phyloP scores from a whole-genome alignment of 1,140 invertebrate species.

The Alviniconcha marisindica region DNA sequence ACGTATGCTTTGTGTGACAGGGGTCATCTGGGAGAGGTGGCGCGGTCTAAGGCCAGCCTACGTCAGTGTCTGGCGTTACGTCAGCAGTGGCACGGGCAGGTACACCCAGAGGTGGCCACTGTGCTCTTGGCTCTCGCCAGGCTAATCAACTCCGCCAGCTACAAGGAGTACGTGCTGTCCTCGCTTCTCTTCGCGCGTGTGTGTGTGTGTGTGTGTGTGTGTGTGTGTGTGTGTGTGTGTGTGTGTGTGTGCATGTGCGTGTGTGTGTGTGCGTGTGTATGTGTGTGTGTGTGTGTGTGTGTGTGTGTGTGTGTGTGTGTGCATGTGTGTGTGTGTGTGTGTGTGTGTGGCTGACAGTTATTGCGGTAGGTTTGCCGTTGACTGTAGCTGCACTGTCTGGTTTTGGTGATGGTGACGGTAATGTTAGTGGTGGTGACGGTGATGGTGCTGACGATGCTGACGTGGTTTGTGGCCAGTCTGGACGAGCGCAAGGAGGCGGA shows the following conservation, averaged over 20 bases:
- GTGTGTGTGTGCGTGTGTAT: background rate
- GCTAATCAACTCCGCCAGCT: constrained; percentile 47
- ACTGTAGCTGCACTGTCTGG: too few relatives aligned
- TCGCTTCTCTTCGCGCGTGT: background rate
- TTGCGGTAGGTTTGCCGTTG: too few relatives aligned
- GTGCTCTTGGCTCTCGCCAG: constrained; percentile 52
- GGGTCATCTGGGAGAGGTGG: constrained; percentile 57
- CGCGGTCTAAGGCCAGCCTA: constrained; percentile 59
- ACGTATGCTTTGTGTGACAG: too few relatives aligned
- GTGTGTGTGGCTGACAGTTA: too few relatives aligned
- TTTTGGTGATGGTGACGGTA: too few relatives aligned
- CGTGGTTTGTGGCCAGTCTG: background rate
- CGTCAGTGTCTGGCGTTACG: constrained; percentile 57
- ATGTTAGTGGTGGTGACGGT: too few relatives aligned
- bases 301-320: too few relatives aligned
- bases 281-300: too few relatives aligned
- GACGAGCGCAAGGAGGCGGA: constrained; percentile 50
- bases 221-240: background rate
- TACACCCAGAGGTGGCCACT: constrained; percentile 67
- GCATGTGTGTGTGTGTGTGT: too few relatives aligned
- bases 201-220: constrained; percentile 34
- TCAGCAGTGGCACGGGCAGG: constrained; percentile 65
- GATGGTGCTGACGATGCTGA: background rate
- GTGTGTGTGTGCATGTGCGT: constrained; percentile 1
- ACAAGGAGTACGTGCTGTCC: constrained; percentile 48